Evolutionary conservation across 2,113 vertebrate genomes (phyloP).

Genomic region (Onychostoma macrolepis): DNA sequence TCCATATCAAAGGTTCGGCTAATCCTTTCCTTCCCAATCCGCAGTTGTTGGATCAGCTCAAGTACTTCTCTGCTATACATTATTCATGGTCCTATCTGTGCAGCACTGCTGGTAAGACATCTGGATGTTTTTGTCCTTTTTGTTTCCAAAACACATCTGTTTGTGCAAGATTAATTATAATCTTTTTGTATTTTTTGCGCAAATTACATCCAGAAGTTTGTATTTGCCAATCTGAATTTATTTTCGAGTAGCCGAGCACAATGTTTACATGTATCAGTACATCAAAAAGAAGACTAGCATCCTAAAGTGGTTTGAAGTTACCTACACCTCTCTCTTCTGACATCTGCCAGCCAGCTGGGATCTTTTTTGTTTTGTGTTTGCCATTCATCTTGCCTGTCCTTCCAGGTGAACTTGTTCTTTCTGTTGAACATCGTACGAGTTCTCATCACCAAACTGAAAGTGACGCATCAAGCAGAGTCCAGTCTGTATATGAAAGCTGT

Average conservation of each 20-base stretch:
- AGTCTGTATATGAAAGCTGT: conserved; percentile 99
- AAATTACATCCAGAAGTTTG: conserved; percentile 7
- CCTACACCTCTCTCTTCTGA: neutral
- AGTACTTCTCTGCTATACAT: conserved; percentile 96
- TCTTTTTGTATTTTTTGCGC: neutral
- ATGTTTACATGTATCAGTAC: neutral
- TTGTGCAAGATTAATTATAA: conserved; percentile 3
- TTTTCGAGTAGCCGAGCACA: neutral
- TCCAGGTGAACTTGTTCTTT: conserved; percentile 95
- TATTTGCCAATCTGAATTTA: neutral
- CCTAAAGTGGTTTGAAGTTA: neutral
- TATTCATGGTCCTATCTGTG: conserved; percentile 96
- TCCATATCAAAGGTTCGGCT: conserved; percentile 3
- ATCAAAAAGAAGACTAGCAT: neutral
- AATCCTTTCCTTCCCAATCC: conserved; percentile 28
- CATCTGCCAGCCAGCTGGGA: conserved; percentile 20
- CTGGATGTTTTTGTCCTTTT: conserved; percentile 15
- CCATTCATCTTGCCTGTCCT: conserved; percentile 41
- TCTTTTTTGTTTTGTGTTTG: neutral
- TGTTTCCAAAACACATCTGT: conserved; percentile 4
- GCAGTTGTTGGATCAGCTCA: conserved; percentile 97
- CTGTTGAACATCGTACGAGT: conserved; percentile 96
- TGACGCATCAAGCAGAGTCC: conserved; percentile 95
- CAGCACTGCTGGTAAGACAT: conserved; percentile 87
- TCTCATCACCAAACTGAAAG: conserved; percentile 97